These are phyloP conservation scores for Agonopterix subpropinquella DNA, from an alignment of 2,888 invertebrate genomes.

Conservation along the genomic window DNA sequence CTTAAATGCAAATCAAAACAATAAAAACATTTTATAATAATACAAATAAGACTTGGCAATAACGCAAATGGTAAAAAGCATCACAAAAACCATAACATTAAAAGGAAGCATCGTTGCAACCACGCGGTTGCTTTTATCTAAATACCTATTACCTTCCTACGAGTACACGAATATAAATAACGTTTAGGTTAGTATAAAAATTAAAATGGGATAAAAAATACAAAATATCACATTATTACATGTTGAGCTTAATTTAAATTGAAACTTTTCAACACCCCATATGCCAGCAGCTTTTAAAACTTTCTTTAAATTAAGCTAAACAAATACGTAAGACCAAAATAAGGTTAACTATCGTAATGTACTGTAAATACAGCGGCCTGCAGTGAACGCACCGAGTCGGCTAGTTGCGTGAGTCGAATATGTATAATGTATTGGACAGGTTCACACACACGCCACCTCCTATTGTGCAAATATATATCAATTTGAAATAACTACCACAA, in stretches of 20 bases:
- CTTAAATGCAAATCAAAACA: slow-evolving; percentile 59
- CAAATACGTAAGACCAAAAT: slow-evolving; percentile 50
- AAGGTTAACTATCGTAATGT: slow-evolving; percentile 32
- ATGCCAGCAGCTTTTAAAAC: slow-evolving; percentile 26
- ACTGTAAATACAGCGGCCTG: slow-evolving; percentile 27
- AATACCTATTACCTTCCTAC: slow-evolving; percentile 43
- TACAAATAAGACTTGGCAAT: slow-evolving; percentile 48
- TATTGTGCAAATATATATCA: slow-evolving; percentile 56
- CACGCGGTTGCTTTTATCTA: slow-evolving; percentile 26
- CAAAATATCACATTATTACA: slow-evolving; percentile 75
- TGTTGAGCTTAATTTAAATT: slow-evolving; percentile 75
- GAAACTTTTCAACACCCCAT: slow-evolving; percentile 36
- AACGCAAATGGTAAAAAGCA: slow-evolving; percentile 61
- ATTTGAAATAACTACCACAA: slow-evolving; percentile 74
- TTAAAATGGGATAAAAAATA: slow-evolving; percentile 61
- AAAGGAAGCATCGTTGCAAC: slow-evolving; percentile 65
- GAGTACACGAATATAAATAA: slow-evolving; percentile 55
- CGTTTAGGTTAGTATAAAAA: slow-evolving; percentile 47
- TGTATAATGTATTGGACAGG: slow-evolving; percentile 28
- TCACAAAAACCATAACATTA: slow-evolving; percentile 55
- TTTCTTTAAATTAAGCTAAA: slow-evolving; percentile 70
- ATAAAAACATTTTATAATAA: slow-evolving; percentile 37
- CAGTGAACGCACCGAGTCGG: slow-evolving; percentile 31
- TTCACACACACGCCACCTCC: slow-evolving; percentile 44
- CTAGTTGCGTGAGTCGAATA: slow-evolving; percentile 16